Evolutionary conservation across 2,797 vertebrate species (phyloP).

Genomic region (Myripristis jacobus): DNA sequence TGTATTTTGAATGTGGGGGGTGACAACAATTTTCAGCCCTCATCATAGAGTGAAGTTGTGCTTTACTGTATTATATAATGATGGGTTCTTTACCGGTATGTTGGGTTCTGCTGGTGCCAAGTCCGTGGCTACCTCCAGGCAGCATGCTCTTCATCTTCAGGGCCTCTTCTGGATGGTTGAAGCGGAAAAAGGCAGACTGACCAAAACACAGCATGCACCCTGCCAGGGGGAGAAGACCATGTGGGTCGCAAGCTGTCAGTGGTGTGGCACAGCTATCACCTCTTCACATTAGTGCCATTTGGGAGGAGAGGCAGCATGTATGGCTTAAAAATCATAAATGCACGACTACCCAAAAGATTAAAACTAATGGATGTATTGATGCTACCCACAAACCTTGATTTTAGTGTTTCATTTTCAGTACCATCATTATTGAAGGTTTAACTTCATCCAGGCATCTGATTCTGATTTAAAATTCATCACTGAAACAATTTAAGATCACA

Average conservation of each 20-base stretch:
- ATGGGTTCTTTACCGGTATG: conserved; percentile 64
- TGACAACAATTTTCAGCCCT: conserved; percentile 5
- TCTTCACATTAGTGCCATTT: neutral
- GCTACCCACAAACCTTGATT: no score
- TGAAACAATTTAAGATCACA: neutral
- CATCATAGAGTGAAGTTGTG: neutral
- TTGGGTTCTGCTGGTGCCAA: conserved; percentile 61
- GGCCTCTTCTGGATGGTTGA: conserved; percentile 97
- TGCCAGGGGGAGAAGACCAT: conserved; percentile 61
- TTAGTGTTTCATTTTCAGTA: neutral
- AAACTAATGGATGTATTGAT: no score
- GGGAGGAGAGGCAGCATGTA: neutral
- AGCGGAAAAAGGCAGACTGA: conserved; percentile 94
- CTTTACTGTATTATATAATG: neutral
- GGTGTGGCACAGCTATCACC: neutral
- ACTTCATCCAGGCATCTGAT: neutral
- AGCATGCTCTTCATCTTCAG: conserved; percentile 97
- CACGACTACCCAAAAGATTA: neutral
- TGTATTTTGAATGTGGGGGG: neutral
- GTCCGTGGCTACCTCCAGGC: conserved; percentile 80
- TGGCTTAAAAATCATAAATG: neutral
- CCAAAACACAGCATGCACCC: conserved; percentile 98
- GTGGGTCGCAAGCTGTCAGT: neutral
- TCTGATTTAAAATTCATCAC: neutral
- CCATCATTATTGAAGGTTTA: neutral